phyloP scores from a whole-genome alignment of 2,113 vertebrate genomes.

The Lycocorax pyrrhopterus region DNA sequence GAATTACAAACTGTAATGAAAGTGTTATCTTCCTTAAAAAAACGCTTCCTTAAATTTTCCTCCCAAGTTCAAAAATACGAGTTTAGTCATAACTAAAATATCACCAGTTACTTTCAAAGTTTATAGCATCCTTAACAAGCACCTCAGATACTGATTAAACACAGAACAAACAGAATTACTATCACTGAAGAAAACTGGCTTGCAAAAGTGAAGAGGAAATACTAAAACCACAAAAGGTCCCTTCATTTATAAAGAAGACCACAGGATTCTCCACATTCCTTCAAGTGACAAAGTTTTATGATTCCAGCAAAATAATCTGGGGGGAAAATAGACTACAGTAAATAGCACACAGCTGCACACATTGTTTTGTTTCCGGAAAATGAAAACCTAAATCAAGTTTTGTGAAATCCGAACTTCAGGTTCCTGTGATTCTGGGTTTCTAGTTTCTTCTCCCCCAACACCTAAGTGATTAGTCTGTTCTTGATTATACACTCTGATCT shows the following conservation, averaged over 20 bases:
- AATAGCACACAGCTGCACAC: rapidly evolving
- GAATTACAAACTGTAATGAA: not conserved
- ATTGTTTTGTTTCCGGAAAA: not conserved
- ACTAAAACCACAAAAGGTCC: not conserved
- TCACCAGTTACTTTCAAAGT: not conserved
- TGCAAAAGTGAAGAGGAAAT: not conserved
- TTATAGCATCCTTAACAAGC: not conserved
- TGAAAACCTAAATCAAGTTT: not conserved
- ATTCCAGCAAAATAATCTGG: not conserved
- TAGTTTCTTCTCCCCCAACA: not conserved
- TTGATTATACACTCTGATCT: not conserved
- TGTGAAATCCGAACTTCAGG: not conserved
- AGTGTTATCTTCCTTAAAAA: not conserved
- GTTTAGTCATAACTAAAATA: not conserved
- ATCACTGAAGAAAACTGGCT: not conserved
- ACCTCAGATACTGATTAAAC: not conserved
- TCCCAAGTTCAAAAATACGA: not conserved
- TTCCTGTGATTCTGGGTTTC: not conserved
- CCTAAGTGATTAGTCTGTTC: not conserved
- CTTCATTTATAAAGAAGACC: not conserved
- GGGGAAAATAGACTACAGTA: not conserved
- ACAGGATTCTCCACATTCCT: not conserved
- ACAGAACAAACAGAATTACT: not conserved
- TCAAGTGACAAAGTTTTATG: not conserved
- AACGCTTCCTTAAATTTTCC: not conserved